Conservation (phyloP, 2,888 invertebrate species). For the Euspilapteryx auroguttella region DNA sequence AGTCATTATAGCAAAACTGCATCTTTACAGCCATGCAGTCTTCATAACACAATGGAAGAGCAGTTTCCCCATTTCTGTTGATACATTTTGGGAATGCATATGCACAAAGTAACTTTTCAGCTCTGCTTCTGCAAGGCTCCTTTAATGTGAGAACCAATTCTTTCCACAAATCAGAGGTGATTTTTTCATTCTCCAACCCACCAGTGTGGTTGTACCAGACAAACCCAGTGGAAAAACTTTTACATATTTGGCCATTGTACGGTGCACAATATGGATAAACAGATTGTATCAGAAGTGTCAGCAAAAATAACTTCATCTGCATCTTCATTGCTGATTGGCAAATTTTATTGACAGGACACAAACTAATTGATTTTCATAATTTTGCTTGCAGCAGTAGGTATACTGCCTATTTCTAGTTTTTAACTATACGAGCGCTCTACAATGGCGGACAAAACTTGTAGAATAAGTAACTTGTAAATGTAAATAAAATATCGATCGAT, state of each 20-base stretch:
- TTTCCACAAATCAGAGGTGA: conserved; percentile 80
- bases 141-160: conserved; percentile 79
- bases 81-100: conserved; percentile 91
- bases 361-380: too few relatives aligned
- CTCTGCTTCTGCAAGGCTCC: conserved; percentile 84
- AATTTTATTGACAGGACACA: too few relatives aligned
- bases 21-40: conserved; percentile 90
- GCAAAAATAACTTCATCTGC: neutral
- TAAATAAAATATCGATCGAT: too few relatives aligned
- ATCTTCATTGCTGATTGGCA: conserved; percentile 2
- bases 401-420: too few relatives aligned
- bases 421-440: too few relatives aligned
- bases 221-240: conserved; percentile 66
- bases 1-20: conserved; percentile 91
- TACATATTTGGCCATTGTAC: conserved; percentile 84
- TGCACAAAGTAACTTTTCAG: conserved; percentile 88
- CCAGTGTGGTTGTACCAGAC: conserved; percentile 80
- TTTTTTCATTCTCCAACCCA: conserved; percentile 82
- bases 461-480: too few relatives aligned
- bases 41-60: conserved; percentile 86
- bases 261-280: conserved; percentile 79
- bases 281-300: conserved; percentile 17
- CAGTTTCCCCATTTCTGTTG: conserved; percentile 63
- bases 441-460: too few relatives aligned
- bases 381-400: too few relatives aligned